Evolutionary conservation across 2,797 vertebrate genomes (phyloP), one percentile per base, ranked within the genome.

Genomic region (Chloroceryle inda): DNA sequence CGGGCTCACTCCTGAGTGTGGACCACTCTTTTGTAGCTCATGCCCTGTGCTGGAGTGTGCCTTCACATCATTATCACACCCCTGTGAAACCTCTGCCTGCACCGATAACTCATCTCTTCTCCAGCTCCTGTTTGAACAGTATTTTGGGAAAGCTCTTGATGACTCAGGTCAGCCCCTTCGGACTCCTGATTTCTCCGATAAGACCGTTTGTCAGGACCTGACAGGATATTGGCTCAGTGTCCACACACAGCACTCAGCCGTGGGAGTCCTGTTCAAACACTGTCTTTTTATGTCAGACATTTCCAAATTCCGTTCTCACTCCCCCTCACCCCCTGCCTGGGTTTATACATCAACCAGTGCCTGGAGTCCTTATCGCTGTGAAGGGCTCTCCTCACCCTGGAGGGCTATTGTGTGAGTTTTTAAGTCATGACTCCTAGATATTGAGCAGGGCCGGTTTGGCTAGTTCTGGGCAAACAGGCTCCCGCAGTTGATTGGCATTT

Each of bases 391-490:
- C 91, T 97, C 92, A 13, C 91, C 91, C 89, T 89, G 75, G 63
- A 96, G 93, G 95, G 89, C 93, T 77, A 94, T 92, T 96, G 94
- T 93, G 92, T 88, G 94, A 94, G 91, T 92, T 94, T 94, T 94
- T 83, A 96, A 96, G 95, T 92, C 85, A 59, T 91, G 93, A 96
- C 91, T 96, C 94, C 42, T 23, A 95, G 92, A 94, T 74, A 94
- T 71, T 85, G 95, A 95, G 96, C 88, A 87, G 94, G 89, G 87
- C 93, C 88, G 94, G 91, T 95, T 96, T 96, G 91, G 92, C 92
- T 92, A 94, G 94, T 97, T 96, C 96, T 97, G 90, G 97, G 96
- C 94, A 96, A 97, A 97, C 95, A 97, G 95, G 95, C 96, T 97
- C 92, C 84, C 1, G 40, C 35, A 3, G 42, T 62, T 96, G 92